These are phyloP conservation scores for Pocillopora verrucosa DNA, from an alignment of 64 coral and sea anemone species.

Conservation along the genomic window DNA sequence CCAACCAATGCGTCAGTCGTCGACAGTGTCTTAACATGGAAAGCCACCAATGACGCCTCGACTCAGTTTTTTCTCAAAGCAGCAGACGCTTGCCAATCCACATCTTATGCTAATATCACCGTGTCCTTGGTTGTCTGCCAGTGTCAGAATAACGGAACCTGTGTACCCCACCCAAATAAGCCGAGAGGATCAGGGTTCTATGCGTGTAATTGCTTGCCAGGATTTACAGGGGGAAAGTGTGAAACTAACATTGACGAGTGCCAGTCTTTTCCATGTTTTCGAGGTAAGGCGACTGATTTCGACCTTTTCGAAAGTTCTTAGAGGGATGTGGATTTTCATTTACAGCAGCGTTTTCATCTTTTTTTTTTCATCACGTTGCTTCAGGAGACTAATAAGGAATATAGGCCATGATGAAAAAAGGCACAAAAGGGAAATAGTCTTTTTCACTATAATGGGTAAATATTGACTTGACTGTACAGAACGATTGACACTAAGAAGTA, in stretches of 20 bases:
- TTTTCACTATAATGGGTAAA: too few species aligned
- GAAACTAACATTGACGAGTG: slow-evolving; percentile 55
- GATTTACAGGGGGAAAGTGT: slow-evolving; percentile 47
- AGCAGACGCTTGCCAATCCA: slow-evolving; percentile 36
- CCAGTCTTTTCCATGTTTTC: slow-evolving; percentile 2
- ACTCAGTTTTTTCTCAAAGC: slow-evolving; percentile 19
- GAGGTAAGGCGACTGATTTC: slow-evolving; percentile 2
- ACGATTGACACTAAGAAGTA: too few species aligned
- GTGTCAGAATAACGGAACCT: slow-evolving; percentile 54
- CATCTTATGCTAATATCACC: slow-evolving; percentile 14
- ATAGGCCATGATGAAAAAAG: too few species aligned
- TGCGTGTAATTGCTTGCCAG: slow-evolving; percentile 29
- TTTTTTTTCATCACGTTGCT: too few species aligned
- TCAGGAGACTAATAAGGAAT: too few species aligned
- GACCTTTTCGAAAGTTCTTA: too few species aligned
- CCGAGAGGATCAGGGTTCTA: slow-evolving; percentile 60
- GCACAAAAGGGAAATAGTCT: too few species aligned
- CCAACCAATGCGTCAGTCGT: background rate
- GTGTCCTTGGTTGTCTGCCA: slow-evolving; percentile 12
- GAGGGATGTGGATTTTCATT: too few species aligned
- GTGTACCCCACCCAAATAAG: slow-evolving; percentile 40
- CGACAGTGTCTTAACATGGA: slow-evolving; percentile 5
- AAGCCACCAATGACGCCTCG: background rate
- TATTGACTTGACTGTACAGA: too few species aligned
- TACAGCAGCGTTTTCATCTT: too few species aligned